These are phyloP conservation scores for Planococcus citri DNA, from an alignment of 1,140 invertebrate genomes.

Conservation along the genomic window DNA sequence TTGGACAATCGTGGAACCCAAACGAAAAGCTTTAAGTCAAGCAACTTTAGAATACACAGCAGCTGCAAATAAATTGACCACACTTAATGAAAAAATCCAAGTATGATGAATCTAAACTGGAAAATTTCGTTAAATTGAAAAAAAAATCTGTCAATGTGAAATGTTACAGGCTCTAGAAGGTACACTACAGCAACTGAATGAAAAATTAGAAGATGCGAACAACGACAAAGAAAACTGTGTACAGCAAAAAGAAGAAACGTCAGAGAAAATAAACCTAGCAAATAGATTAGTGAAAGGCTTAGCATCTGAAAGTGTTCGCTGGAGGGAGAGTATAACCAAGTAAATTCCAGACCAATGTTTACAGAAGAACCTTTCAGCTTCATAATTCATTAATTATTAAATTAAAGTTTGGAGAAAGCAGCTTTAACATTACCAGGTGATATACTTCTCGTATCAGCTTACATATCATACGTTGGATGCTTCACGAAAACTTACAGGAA, in stretches of 20 bases:
- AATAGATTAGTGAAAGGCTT: conserved; percentile 85
- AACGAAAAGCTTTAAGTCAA: conserved; percentile 58
- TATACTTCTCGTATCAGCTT: conserved; percentile 77
- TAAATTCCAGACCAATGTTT: too few relatives aligned
- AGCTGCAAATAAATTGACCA: conserved; percentile 61
- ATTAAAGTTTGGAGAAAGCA: conserved; percentile 39
- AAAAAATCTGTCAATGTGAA: too few relatives aligned
- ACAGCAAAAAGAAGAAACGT: conserved; percentile 69
- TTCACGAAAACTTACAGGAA: conserved; percentile 75
- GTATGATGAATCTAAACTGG: conserved; percentile 12
- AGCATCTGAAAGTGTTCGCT: conserved; percentile 79
- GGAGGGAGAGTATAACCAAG: conserved; percentile 58
- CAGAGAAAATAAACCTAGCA: conserved; percentile 74
- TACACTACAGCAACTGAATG: conserved; percentile 56
- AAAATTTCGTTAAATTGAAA: not conserved
- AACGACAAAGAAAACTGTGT: conserved; percentile 78
- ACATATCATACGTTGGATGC: conserved; percentile 89
- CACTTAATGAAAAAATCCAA: conserved; percentile 38
- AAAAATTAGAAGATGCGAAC: conserved; percentile 71
- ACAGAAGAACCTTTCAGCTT: too few relatives aligned
- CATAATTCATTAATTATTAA: too few relatives aligned
- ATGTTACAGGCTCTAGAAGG: conserved; percentile 59
- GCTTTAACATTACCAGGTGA: conserved; percentile 77
- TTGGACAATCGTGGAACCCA: conserved; percentile 83
- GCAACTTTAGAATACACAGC: conserved; percentile 71